Evolutionary conservation across 2,888 invertebrate species (phyloP), one percentile per base, ranked within the genome.

Genomic region (Apamea sordens): DNA sequence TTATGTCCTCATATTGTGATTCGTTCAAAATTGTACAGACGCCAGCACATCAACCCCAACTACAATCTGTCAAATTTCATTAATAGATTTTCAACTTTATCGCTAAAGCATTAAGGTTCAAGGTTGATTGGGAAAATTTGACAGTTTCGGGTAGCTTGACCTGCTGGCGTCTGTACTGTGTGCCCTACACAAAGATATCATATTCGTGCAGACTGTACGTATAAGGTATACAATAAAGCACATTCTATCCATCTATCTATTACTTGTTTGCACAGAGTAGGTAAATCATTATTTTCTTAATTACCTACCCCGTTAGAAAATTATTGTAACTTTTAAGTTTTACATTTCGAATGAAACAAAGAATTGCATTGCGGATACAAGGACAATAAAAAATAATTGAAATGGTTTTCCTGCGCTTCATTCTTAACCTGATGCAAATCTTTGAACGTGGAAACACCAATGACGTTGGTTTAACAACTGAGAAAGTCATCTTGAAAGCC

Each of bases 341-440:
- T 21, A 36, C 8, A 41, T 28, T 63, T 10, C 24, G 21, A 77
- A 53, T 5, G 36, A 28, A 47, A 24, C 21, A 32, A n/a, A 63
- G 24, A 7, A 10, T 13, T 32, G 32, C 15, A 44, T 67, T 4
- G 11, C 71, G 36, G 15, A 47, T n/a, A 41, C 13, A 80, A 61
- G 0, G 18, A 15, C 15, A 21, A 50, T 61, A 21, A 28, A 15
- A 41, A 61, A 18, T 13, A 15, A 10, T n/a, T 32, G 0, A 15
- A 53, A 28, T 41, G 2, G 6, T 75, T 80, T 81, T 76, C n/a
- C 82, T 82, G 76, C 11, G n/a, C 21, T 67, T 67, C 53, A 13
- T 32, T 18, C n/a, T 77, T 65, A 47, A n/a, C 15, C 11, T 67
- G n/a, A 24, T 36, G 21, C 56, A 59, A 80, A 82, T 67, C 50